Evolutionary conservation across 2,797 vertebrate species (phyloP).

Genomic region (Pseudotriccus pelzelni): DNA sequence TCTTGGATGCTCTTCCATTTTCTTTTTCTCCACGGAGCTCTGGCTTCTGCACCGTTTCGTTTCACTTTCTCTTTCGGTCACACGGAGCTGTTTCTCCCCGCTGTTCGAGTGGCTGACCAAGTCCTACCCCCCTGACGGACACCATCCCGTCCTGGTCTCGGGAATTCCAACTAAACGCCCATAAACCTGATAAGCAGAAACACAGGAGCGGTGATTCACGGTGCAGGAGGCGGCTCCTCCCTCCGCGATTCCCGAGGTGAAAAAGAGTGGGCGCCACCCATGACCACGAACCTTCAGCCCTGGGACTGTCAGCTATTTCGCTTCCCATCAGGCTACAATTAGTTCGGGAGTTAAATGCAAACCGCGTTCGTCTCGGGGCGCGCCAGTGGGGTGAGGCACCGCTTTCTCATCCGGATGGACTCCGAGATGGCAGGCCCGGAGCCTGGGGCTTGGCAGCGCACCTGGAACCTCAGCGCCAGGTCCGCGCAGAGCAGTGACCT

Average conservation of each 20-base stretch:
- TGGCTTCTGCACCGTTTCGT: background rate
- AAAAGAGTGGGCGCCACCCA: background rate
- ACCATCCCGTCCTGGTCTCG: background rate
- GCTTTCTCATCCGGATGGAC: background rate
- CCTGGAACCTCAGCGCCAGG: background rate
- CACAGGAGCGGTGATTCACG: background rate
- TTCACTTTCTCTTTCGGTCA: slow-evolving; percentile 37
- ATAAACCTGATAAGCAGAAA: background rate
- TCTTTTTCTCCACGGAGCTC: background rate
- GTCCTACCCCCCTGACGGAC: background rate
- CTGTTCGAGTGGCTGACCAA: background rate
- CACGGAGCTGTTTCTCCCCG: background rate
- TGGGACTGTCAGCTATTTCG: background rate
- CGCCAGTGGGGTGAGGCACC: background rate
- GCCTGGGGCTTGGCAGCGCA: background rate
- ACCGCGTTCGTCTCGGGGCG: accelerated
- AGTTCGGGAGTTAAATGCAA: background rate
- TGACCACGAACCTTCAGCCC: background rate
- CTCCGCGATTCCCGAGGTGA: background rate
- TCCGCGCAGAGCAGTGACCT: accelerated
- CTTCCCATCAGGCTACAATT: background rate
- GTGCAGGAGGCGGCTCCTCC: background rate
- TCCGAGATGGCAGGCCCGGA: background rate
- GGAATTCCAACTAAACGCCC: background rate
- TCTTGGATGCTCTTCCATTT: slow-evolving; percentile 55